Base-by-base conservation (phyloP, 2,888 invertebrate species). In the Colletes collaris region DNA sequence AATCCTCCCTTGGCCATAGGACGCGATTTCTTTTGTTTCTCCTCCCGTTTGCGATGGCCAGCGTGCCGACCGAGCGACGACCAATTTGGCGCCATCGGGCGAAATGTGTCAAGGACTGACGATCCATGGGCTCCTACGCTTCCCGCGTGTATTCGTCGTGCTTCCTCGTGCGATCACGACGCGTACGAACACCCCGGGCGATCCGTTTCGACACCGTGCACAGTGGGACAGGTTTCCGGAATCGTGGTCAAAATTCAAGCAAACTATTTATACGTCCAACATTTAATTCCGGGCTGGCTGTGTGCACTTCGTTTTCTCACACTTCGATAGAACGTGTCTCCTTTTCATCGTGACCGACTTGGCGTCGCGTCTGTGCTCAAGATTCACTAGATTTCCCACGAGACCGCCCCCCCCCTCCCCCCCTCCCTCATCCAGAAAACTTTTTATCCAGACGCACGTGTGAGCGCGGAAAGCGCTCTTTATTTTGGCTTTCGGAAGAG, bases 61-160 rank as follows among this genome's bases (percentile, higher is more conserved):
- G 79, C 56, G 65, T 73, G 69, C 80, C 83, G 86, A 78, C 88
- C 84, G 68, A 74, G 58, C 84, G 85, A 82, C 89, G 88, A 89
- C 88, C 90, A 88, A 90, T 90, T 92, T 90, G 91, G 90, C 91
- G 91, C 91, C 91, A 88, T 68, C 86, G 79, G 85, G 82, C 84
- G 82, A 92, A 91, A 91, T 92, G 90, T 92, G 92, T 92, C 92
- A 92, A 92, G 92, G 92, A 87, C 88, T 87, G 86, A 65, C 83
- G 85, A 77, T 76, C 68, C 81, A 65, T 60, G 76, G 35, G 35
- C 72, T 67, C 53, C 74, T 68, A 65, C 71, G 63, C 67, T 66
- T 50, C 58, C 50, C 44, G 44, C 44, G 52, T 52, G n/a, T 58
- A 64, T 70, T 63, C 64, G 49, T 19, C 65, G 52, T 68, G 69